These are phyloP conservation scores for Diachrysia chrysitis DNA, from an alignment of 2,888 invertebrate species.

Conservation along the genomic window DNA sequence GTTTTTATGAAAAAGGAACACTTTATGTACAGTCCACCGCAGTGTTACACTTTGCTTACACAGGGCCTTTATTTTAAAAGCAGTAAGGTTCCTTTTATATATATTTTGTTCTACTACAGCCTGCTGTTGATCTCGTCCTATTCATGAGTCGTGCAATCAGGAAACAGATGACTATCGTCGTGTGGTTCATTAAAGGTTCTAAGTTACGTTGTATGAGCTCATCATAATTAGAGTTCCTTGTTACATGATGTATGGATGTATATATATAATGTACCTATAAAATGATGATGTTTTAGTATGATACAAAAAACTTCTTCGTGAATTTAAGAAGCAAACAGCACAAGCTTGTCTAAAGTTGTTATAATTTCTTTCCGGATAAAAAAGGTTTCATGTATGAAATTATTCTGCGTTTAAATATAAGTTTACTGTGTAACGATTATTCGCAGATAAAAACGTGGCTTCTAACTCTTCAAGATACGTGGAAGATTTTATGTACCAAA, in stretches of 20 bases:
- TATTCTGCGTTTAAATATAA: too few species aligned
- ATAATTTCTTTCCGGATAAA: too few species aligned
- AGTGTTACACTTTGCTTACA: neutral
- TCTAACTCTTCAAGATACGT: too few species aligned
- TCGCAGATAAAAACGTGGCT: too few species aligned
- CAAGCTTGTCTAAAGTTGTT: too few species aligned
- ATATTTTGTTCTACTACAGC: neutral
- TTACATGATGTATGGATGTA: neutral
- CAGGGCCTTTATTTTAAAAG: neutral
- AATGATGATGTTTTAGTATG: neutral
- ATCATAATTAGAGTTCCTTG: constrained; percentile 10
- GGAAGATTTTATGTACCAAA: too few species aligned
- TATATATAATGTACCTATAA: neutral
- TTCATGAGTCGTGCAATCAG: constrained; percentile 22
- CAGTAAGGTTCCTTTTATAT: neutral
- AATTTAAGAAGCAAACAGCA: too few species aligned
- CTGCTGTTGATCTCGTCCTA: neutral
- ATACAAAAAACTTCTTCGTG: neutral
- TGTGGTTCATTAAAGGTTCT: constrained; percentile 6
- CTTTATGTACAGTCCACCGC: neutral
- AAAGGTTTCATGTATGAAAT: too few species aligned
- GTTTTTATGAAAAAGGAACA: neutral
- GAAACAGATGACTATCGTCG: constrained; percentile 18
- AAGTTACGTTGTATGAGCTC: constrained; percentile 30
- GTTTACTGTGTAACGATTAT: too few species aligned